Percentiles rank a stretch among this genome's conserved stretches.
Evolutionary conservation across 35 echinoderm and acorn worm genomes (phyloP).

Genomic region (Lytechinus pictus): DNA sequence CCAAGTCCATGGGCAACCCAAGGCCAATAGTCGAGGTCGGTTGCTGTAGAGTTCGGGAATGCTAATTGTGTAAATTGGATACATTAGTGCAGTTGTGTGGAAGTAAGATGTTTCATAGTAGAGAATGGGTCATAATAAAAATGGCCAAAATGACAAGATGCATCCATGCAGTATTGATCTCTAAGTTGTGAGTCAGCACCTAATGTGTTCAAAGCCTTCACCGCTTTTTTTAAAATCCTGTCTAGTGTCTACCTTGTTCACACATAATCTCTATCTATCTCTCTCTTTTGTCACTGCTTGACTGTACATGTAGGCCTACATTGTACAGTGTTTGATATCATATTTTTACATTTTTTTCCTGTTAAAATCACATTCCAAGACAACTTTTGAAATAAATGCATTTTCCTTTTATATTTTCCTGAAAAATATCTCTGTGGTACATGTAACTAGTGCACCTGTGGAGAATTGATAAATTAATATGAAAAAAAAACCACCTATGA

Average conservation of each 20-base stretch:
- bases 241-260: background rate
- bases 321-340: too few relatives aligned
- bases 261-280: background rate
- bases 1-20: background rate
- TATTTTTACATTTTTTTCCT: too few relatives aligned
- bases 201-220: slow-evolving; percentile 2
- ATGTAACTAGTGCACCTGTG: too few relatives aligned
- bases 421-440: too few relatives aligned
- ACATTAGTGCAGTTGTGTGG: background rate
- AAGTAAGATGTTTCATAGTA: background rate
- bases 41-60: background rate
- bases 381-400: too few relatives aligned
- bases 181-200: slow-evolving; percentile 37
- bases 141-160: background rate
- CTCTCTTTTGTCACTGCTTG: background rate
- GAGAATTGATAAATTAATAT: too few relatives aligned
- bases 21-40: background rate
- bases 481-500: too few relatives aligned
- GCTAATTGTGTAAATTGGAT: slow-evolving; percentile 6
- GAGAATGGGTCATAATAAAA: background rate
- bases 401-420: too few relatives aligned
- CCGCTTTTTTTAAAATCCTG: background rate
- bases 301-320: too few relatives aligned
- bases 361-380: too few relatives aligned
- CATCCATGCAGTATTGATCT: slow-evolving; percentile 53